Evolutionary conservation across 2,888 invertebrate genomes (phyloP).

Genomic region (Tachina lurida): DNA sequence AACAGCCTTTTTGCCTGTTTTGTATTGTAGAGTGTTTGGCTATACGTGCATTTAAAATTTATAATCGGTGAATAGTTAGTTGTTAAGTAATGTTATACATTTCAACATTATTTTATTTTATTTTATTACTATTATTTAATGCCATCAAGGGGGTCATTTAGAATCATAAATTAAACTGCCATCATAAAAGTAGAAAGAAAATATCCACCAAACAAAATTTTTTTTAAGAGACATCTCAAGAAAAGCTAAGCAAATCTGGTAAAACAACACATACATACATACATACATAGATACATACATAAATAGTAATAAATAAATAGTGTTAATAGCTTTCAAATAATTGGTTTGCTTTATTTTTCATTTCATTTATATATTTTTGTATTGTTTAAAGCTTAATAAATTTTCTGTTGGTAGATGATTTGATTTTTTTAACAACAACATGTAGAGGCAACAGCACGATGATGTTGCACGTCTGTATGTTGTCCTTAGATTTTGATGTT

Average conservation of each 20-base stretch:
- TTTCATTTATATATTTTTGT: constrained; percentile 12
- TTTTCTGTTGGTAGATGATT: constrained; percentile 25
- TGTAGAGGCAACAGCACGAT: constrained; percentile 24
- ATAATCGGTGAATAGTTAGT: constrained; percentile 44
- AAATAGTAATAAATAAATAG: constrained; percentile 24
- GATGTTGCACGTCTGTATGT: constrained; percentile 44
- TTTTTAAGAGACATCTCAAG: constrained; percentile 30
- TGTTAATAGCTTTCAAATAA: constrained; percentile 67
- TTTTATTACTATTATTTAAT: constrained; percentile 50
- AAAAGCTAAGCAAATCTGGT: constrained; percentile 2
- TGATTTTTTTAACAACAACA: constrained; percentile 15
- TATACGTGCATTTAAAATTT: neutral
- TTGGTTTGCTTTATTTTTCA: constrained; percentile 57
- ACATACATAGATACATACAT: neutral
- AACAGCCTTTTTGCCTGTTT: too few relatives aligned
- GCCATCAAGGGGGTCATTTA: constrained; percentile 38
- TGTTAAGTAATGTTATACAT: constrained; percentile 57
- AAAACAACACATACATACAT: neutral
- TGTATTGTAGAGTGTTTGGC: neutral
- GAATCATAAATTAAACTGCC: constrained; percentile 33
- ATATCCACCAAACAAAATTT: neutral
- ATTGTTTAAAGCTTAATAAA: constrained; percentile 20
- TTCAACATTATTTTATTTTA: constrained; percentile 39
- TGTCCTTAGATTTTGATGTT: constrained; percentile 23
- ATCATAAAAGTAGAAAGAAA: constrained; percentile 6